Base-by-base conservation (phyloP, 1,140 invertebrate species). In the Apocrypta bakeri region DNA sequence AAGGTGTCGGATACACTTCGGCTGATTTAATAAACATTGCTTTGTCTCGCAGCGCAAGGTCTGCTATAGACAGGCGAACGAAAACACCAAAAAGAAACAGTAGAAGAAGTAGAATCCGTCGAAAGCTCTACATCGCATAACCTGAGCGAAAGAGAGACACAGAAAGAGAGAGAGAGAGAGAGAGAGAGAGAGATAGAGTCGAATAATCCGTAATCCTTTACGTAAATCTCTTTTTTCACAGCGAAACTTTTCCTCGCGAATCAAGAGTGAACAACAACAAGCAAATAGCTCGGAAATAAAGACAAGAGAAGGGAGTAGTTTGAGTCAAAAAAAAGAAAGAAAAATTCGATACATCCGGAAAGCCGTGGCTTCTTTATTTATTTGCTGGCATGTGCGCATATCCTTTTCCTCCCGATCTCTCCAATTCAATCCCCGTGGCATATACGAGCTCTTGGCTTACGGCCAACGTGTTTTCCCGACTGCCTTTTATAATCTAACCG, bases 291-390 rank as follows among this genome's bases (percentile, higher is more conserved):
- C 56, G 37, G 21, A 82, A 64, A 37, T 42, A 68, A 48, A 68
- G 40, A 78, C 12, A 9, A 25, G 63, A 2, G 25, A 21, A 9
- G 25, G 1, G 11, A 0, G 12, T 24, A 25, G 63, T 66, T 29
- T 8, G 29, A 14, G n/a, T n/a, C n/a, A n/a, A 73, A 73, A 72
- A 66, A 48, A 71, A 82, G 21, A 25, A 68, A 21, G 6, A 8
- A 76, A 83, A 78, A 72, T 56, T 12, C 42, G 79, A 63, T 73
- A 29, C 42, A 40, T 24, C 2, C 25, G 9, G 78, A 21, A 64
- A 64, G 9, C 4, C 29, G 68, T 21, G 27, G 3, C 29, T 29
- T 72, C 78, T 72, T 72, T 80, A 80, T 80, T 80, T 80, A 72
- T 80, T 80, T 48, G 11, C 63, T 72, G 68, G 78, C 42, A 27